Evolutionary conservation across 1,140 invertebrate species (phyloP).

Genomic region (Cylas formicarius): DNA sequence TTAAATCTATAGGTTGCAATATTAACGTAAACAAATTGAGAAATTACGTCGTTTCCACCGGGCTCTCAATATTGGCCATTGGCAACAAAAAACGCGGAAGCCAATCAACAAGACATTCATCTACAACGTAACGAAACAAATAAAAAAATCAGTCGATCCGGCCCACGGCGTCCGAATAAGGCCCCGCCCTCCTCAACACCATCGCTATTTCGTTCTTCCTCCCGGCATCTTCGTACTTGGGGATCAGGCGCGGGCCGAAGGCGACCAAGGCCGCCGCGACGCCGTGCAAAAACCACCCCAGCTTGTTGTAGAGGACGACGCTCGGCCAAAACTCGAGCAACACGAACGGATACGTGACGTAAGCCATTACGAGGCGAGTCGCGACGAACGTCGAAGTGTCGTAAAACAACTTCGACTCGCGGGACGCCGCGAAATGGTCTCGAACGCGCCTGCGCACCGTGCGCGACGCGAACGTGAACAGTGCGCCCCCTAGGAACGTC

Average conservation of each 20-base stretch:
- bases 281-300: constrained; percentile 47
- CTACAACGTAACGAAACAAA: no score
- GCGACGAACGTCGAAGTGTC: constrained; percentile 68
- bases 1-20: no score
- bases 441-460: constrained; percentile 57
- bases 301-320: constrained; percentile 41
- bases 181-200: constrained; percentile 20
- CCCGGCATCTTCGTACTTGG: constrained; percentile 18
- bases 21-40: no score
- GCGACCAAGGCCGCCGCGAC: constrained; percentile 38
- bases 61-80: neutral
- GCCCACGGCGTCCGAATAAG: constrained; percentile 21
- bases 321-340: constrained; percentile 64
- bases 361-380: constrained; percentile 77
- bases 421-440: constrained; percentile 64
- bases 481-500: constrained; percentile 81
- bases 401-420: constrained; percentile 61
- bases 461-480: constrained; percentile 80
- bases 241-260: constrained; percentile 37
- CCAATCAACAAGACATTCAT: no score
- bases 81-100: neutral
- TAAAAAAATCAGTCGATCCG: constrained; percentile 22
- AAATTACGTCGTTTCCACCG: no score
- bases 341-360: constrained; percentile 83
- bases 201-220: constrained; percentile 21